phyloP scores from a whole-genome alignment of 1,140 invertebrate genomes.

The Drosophila ambigua region DNA sequence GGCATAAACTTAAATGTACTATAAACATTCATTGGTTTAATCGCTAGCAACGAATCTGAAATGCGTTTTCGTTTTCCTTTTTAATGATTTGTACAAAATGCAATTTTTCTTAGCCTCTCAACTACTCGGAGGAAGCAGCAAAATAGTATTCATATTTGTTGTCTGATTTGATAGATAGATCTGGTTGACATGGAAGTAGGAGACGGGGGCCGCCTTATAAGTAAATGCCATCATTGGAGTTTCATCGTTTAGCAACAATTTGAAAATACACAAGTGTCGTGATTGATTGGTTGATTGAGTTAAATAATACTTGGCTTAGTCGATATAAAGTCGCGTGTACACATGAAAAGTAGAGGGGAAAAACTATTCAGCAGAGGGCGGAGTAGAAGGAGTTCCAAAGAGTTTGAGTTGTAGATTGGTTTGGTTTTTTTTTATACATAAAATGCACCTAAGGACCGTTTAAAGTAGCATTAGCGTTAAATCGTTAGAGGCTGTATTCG shows the following conservation, averaged over 20 bases:
- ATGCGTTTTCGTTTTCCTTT: conserved; percentile 29
- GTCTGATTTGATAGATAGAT: conserved; percentile 38
- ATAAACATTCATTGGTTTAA: conserved; percentile 63
- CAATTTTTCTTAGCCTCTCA: conserved; percentile 60
- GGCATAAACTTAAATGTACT: conserved; percentile 71
- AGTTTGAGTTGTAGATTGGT: conserved; percentile 43
- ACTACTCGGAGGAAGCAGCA: conserved; percentile 49
- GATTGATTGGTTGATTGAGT: conserved; percentile 32
- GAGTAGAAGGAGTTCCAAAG: conserved; percentile 29
- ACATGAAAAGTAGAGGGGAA: conserved; percentile 59
- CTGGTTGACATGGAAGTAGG: conserved; percentile 62
- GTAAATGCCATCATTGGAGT: conserved; percentile 80
- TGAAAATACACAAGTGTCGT: conserved; percentile 17
- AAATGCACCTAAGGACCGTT: conserved; percentile 62
- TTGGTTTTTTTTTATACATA: conserved; percentile 43
- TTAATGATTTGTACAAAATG: conserved; percentile 68
- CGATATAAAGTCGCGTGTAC: conserved; percentile 30
- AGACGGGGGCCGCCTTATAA: conserved; percentile 51
- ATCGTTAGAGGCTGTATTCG: conserved; percentile 43
- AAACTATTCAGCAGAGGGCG: conserved; percentile 66
- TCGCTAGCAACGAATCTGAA: conserved; percentile 46
- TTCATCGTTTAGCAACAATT: conserved; percentile 58
- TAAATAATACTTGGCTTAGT: conserved; percentile 74
- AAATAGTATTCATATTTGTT: conserved; percentile 17
- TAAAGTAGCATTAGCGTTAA: conserved; percentile 53